phyloP scores from a whole-genome alignment of 2,113 vertebrate species.

The Neodontobutis hainanensis region DNA sequence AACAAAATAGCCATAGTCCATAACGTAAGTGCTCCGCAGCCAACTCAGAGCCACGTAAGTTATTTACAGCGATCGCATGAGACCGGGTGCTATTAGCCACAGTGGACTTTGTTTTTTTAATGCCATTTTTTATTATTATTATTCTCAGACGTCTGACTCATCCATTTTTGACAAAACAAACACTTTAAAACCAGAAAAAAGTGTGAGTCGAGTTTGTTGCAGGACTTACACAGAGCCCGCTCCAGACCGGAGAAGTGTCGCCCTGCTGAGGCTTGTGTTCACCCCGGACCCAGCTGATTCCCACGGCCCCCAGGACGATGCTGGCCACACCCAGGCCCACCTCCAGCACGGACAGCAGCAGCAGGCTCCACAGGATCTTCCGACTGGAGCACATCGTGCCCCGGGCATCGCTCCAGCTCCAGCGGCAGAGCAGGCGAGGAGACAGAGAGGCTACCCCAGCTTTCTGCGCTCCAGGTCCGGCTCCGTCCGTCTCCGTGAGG shows the following conservation, averaged over 20 bases:
- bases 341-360: constrained; percentile 96
- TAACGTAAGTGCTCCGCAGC: no score
- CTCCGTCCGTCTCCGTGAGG: background rate
- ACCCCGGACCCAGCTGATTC: constrained; percentile 87
- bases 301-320: constrained; percentile 95
- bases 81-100: no score
- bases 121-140: no score
- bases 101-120: no score
- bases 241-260: constrained; percentile 99
- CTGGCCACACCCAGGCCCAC: constrained; percentile 98
- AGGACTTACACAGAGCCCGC: constrained; percentile 98
- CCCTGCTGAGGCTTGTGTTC: constrained; percentile 91
- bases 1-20: no score
- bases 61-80: no score
- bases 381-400: constrained; percentile 96
- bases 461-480: constrained; percentile 22
- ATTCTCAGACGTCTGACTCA: no score
- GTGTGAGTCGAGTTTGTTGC: background rate
- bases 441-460: constrained; percentile 44
- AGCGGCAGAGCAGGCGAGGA: constrained; percentile 61
- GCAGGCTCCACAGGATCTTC: constrained; percentile 97
- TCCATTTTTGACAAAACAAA: no score
- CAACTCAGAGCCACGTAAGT: no score
- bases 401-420: constrained; percentile 89
- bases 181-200: no score